Evolutionary conservation across 1,140 invertebrate species (phyloP).

Genomic region (Drosophila serrata): DNA sequence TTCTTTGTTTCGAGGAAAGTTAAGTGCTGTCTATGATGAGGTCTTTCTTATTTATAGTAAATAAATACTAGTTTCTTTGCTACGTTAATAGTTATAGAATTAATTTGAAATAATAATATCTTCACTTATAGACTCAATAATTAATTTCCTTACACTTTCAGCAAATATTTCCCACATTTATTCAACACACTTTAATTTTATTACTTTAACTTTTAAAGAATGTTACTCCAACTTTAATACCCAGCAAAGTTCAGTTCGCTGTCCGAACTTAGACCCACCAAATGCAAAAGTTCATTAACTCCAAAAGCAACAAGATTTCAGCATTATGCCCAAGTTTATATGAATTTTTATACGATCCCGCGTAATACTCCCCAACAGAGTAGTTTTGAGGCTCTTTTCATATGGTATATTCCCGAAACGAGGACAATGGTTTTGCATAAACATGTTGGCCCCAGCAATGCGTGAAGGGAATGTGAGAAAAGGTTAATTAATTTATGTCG

Average conservation of each 20-base stretch:
- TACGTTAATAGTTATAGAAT: not conserved
- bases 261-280: not conserved
- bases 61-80: not conserved
- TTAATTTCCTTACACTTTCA: not conserved
- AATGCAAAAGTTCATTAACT: slow-evolving; percentile 7
- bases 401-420: slow-evolving; percentile 36
- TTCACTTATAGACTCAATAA: no score
- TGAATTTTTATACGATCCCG: slow-evolving; percentile 10
- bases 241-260: not conserved
- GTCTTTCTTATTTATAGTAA: not conserved
- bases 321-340: slow-evolving; percentile 25
- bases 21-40: not conserved
- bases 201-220: not conserved
- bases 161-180: not conserved
- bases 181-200: not conserved
- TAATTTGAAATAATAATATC: no score
- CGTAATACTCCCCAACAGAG: slow-evolving; percentile 14
- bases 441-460: slow-evolving; percentile 46
- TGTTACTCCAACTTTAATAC: not conserved
- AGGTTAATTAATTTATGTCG: slow-evolving; percentile 83
- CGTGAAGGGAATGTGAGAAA: slow-evolving; percentile 69
- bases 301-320: slow-evolving; percentile 28
- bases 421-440: slow-evolving; percentile 75
- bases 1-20: slow-evolving; percentile 3
- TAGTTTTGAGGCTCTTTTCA: slow-evolving; percentile 20